Conservation (phyloP, 2,113 vertebrate genomes). For the Sorex araneus region DNA sequence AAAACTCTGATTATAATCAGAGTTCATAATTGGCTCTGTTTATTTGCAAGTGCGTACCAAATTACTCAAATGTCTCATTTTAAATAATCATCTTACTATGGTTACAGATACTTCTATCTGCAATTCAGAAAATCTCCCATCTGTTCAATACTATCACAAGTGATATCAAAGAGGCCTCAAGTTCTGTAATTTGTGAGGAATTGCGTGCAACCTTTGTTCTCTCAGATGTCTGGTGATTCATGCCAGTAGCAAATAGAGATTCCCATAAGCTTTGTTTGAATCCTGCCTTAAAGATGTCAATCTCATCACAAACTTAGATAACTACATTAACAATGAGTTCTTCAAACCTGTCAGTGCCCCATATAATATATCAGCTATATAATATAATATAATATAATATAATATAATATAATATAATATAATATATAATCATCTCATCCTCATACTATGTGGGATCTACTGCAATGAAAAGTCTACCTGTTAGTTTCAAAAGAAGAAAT, state of each 20-base stretch:
- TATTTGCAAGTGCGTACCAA: neutral
- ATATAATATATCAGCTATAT: neutral
- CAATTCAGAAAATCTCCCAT: neutral
- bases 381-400: too few species aligned
- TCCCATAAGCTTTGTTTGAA: neutral
- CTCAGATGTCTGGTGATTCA: neutral
- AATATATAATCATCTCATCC: too few species aligned
- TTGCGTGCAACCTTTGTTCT: fast-evolving
- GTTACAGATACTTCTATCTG: neutral
- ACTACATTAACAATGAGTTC: neutral
- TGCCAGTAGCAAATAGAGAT: neutral
- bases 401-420: too few species aligned
- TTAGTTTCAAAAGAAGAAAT: neutral
- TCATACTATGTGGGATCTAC: neutral
- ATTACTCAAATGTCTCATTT: neutral
- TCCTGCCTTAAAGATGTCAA: neutral
- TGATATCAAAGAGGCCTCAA: neutral
- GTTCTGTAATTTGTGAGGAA: neutral
- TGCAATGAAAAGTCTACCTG: neutral
- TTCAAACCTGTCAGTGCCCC: neutral
- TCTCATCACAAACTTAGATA: fast-evolving
- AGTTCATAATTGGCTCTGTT: neutral
- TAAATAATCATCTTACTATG: neutral
- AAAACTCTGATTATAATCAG: neutral
- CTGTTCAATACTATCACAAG: neutral